phyloP scores from a whole-genome alignment of 23 tunicate genomes.

The Corella eumyota region DNA sequence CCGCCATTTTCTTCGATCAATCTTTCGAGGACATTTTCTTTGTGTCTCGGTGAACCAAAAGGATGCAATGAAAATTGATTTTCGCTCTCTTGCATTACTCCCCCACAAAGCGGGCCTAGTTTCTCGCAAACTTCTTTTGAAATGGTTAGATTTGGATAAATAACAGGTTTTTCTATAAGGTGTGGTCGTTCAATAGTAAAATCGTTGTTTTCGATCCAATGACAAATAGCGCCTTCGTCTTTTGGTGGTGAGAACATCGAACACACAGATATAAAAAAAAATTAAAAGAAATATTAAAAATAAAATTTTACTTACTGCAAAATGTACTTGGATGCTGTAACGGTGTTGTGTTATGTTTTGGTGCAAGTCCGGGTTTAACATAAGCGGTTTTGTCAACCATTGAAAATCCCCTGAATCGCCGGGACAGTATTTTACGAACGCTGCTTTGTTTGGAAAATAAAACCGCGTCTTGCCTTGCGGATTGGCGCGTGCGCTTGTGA shows the following conservation, averaged over 20 bases:
- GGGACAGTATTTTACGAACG: constrained; percentile 62
- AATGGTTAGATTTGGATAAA: neutral
- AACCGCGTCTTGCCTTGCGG: constrained; percentile 2
- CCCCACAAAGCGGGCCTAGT: constrained; percentile 13
- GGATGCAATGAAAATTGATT: constrained; percentile 12
- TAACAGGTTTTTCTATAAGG: constrained; percentile 10
- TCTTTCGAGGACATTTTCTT: constrained; percentile 12
- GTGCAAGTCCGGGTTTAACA: constrained; percentile 5
- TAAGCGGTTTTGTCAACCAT: neutral
- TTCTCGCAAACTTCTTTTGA: constrained; percentile 27
- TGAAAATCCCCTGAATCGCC: constrained; percentile 29
- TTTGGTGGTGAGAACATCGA: too few relatives aligned
- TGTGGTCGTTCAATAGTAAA: constrained; percentile 10
- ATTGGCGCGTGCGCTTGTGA: neutral
- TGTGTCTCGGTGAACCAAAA: constrained; percentile 22
- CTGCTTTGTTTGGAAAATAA: constrained; percentile 33
- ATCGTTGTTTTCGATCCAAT: constrained; percentile 14
- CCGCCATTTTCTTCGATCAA: constrained; percentile 10
- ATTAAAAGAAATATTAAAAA: too few relatives aligned
- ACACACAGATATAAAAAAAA: too few relatives aligned
- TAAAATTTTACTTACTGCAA: constrained; percentile 33
- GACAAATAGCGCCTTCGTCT: too few relatives aligned
- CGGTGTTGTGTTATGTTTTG: constrained; percentile 16
- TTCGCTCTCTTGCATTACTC: constrained; percentile 19
- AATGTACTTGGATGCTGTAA: constrained; percentile 45